phyloP scores from a whole-genome alignment of 1,140 invertebrate species.

The Leptopilina clavipes region DNA sequence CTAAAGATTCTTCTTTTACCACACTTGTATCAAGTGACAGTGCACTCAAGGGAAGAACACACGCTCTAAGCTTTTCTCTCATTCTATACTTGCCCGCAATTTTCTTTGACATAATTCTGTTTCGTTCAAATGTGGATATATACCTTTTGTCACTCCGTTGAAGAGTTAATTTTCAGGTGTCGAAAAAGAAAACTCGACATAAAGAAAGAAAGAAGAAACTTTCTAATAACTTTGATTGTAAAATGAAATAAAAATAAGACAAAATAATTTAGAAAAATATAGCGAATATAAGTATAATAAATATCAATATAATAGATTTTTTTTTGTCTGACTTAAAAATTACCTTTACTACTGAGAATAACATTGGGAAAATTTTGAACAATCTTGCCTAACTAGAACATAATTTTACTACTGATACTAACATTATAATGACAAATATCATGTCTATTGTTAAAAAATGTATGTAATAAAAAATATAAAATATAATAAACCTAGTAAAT shows the following conservation, averaged over 20 bases:
- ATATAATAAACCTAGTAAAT: too few relatives aligned
- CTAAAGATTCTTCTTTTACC: conserved; percentile 17
- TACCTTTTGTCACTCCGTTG: not conserved
- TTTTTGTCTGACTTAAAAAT: too few relatives aligned
- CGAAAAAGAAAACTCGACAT: not conserved
- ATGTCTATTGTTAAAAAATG: too few relatives aligned
- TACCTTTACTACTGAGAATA: too few relatives aligned
- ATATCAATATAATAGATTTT: too few relatives aligned
- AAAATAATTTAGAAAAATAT: not conserved
- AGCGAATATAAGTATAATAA: too few relatives aligned
- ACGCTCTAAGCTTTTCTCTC: not conserved
- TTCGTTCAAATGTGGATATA: not conserved
- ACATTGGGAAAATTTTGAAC: too few relatives aligned
- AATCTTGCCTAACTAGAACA: too few relatives aligned
- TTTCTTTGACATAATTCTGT: conserved; percentile 19
- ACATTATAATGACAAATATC: too few relatives aligned
- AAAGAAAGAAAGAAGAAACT: not conserved
- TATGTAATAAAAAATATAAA: too few relatives aligned
- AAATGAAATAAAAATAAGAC: too few relatives aligned
- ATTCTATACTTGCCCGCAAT: not conserved
- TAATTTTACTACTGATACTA: too few relatives aligned
- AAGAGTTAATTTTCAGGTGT: not conserved
- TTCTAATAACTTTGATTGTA: not conserved
- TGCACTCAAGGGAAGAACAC: conserved; percentile 2
- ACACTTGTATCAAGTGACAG: conserved; percentile 9